Conservation (phyloP, 2,113 vertebrate species). For the Gobio gobio region DNA sequence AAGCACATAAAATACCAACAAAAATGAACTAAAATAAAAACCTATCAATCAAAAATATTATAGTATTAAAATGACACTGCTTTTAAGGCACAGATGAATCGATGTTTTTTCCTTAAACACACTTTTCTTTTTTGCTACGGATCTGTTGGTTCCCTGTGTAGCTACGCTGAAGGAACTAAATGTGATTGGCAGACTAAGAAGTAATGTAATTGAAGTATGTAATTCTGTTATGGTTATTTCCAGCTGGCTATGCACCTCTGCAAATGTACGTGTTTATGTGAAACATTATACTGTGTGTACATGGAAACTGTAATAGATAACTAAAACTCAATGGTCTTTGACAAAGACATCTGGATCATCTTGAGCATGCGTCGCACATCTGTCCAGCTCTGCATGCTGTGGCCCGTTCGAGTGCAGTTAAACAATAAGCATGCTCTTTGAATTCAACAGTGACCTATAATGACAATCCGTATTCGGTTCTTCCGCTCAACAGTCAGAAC, state of each 20-base stretch:
- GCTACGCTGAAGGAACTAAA: conserved; percentile 53
- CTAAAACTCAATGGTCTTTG: neutral
- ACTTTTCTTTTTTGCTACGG: neutral
- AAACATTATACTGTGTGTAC: neutral
- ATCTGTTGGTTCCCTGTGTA: neutral
- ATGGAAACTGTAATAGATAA: neutral
- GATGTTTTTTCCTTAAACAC: neutral
- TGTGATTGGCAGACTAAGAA: conserved; percentile 65
- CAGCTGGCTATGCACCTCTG: conserved; percentile 59
- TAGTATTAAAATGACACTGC: neutral
- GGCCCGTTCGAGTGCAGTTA: neutral
- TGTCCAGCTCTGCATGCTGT: neutral
- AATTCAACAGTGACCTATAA: neutral
- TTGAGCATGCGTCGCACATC: neutral
- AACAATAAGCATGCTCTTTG: neutral
- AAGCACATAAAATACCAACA: too few relatives aligned
- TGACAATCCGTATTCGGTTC: neutral
- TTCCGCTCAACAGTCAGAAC: neutral
- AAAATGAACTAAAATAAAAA: too few relatives aligned
- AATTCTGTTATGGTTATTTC: conserved; percentile 68
- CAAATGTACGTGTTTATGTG: conserved; percentile 43
- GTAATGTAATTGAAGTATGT: conserved; percentile 69
- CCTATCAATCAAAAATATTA: too few relatives aligned
- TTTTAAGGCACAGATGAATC: neutral
- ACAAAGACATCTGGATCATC: conserved; percentile 6